phyloP scores from a whole-genome alignment of 2,113 vertebrate species.

The Microcebus lehilahytsara region DNA sequence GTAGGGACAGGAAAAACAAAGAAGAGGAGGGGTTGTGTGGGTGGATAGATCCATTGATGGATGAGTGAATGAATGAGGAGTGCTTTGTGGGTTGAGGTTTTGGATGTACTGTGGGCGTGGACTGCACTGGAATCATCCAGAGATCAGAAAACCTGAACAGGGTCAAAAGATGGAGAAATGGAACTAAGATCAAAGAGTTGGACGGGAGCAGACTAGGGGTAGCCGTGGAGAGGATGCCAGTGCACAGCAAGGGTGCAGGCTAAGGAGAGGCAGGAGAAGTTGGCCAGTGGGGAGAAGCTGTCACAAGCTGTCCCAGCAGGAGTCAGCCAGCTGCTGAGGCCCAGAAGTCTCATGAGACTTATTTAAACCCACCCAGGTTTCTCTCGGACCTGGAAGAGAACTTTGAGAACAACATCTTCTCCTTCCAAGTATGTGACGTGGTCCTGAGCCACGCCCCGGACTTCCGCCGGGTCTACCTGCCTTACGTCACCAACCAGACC shows the following conservation, averaged over 20 bases:
- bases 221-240: neutral
- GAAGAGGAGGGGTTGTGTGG: neutral
- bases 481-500: slow-evolving; percentile 98
- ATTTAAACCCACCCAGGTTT: slow-evolving; percentile 84
- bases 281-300: neutral
- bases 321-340: neutral
- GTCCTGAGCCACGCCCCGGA: slow-evolving; percentile 89
- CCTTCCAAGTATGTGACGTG: slow-evolving; percentile 94
- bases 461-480: slow-evolving; percentile 93
- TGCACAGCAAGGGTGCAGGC: neutral
- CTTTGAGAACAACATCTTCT: slow-evolving; percentile 91
- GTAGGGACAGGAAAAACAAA: neutral
- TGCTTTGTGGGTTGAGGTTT: neutral
- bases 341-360: neutral
- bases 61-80: neutral
- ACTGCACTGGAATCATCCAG: neutral
- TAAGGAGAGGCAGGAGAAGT: neutral
- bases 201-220: neutral
- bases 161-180: neutral
- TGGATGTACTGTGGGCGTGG: neutral
- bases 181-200: neutral
- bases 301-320: neutral
- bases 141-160: neutral
- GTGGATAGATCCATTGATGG: neutral
- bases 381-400: slow-evolving; percentile 94